Base-by-base conservation (phyloP, 2,797 vertebrate genomes). In the Ceryle rudis region DNA sequence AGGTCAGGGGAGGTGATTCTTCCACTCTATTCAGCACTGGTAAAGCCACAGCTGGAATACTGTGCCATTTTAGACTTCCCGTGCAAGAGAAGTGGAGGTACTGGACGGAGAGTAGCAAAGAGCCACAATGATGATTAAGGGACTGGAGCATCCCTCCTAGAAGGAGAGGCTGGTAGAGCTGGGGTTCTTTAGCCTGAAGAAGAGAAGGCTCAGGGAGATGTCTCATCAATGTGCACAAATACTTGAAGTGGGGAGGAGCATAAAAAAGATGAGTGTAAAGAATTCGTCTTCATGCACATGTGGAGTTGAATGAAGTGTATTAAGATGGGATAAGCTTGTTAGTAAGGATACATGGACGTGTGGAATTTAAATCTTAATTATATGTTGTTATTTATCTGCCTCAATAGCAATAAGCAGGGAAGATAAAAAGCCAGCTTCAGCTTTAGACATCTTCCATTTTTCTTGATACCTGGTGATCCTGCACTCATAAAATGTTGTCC, bases 21-120 rank as follows among this genome's bases (percentile, higher is more conserved):
- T 37, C n/a, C 1, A 1, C 37, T 42, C 12, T 60, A 0, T 52
- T 60, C 20, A 13, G 11, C 16, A 7, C 46, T 42, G 21, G 4
- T 51, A 26, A 51, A 25, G 14, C 49, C 25, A 10, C 49, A 28
- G 25, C 25, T 51, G 49, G 25, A 51, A 18, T 65, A 10, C n/a
- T 60, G 41, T 61, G 52, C 31, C 22, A 35, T 44, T 79, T 73
- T 39, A 25, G 37, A 33, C 18, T 54, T 73, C 5, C 10, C 7
- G 23, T 73, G 17, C 0, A 4, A 39, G 35, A 67, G 41, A 73
- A 46, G 8, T 22, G 15, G 47, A 49, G 14, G 49, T 67, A 42
- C 28, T 26, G 28, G 67, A 47, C 12, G 55, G 23, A 41, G 39
- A 18, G 4, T 52, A 65, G 26, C 33, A 42, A 70, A 57, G 29